These are phyloP conservation scores for Stenotaenia linearis DNA, from an alignment of 2,888 invertebrate genomes.

Conservation along the genomic window DNA sequence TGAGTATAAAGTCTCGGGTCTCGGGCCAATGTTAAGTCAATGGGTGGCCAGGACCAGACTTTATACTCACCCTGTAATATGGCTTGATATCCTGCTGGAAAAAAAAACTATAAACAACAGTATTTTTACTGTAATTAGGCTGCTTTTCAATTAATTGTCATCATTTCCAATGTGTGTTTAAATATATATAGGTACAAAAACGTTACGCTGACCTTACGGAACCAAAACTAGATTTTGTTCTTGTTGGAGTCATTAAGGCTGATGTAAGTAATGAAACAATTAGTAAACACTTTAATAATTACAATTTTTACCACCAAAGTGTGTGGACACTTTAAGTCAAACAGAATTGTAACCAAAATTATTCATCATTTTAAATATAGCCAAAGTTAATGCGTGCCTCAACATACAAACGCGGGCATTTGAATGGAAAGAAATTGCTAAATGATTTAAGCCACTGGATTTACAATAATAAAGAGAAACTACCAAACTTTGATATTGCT, in stretches of 20 bases:
- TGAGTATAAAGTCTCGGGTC: too few relatives aligned
- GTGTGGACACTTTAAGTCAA: too few relatives aligned
- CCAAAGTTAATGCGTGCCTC: background rate
- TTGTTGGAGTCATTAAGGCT: background rate
- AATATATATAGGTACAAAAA: background rate
- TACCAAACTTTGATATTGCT: background rate
- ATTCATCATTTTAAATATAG: background rate
- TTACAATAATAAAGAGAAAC: background rate
- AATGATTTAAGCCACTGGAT: background rate
- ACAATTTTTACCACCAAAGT: too few relatives aligned
- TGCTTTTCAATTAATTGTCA: too few relatives aligned
- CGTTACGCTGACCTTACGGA: background rate
- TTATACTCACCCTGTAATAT: too few relatives aligned
- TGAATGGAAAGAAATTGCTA: background rate
- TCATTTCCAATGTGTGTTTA: too few relatives aligned
- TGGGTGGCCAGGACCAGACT: too few relatives aligned
- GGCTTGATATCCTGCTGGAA: too few relatives aligned
- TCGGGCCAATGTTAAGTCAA: too few relatives aligned
- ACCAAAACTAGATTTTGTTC: background rate
- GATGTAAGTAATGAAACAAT: background rate
- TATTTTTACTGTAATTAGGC: too few relatives aligned
- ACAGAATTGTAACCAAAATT: too few relatives aligned
- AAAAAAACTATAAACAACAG: too few relatives aligned
- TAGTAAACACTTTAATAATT: background rate
- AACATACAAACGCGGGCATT: background rate